phyloP scores from a whole-genome alignment of 2,888 invertebrate species.

The Cataglyphis albicans region DNA sequence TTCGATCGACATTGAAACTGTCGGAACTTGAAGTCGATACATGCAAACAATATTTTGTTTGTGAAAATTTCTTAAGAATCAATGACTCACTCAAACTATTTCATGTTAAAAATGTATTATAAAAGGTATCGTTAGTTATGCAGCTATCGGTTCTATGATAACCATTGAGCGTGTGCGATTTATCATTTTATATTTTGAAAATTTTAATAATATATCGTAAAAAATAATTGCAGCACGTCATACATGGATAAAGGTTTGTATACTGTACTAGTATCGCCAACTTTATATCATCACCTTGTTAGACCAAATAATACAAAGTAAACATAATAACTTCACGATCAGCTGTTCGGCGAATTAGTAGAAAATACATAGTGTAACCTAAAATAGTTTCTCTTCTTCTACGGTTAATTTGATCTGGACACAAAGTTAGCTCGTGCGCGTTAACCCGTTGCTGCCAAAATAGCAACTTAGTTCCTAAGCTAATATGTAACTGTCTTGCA shows the following conservation, averaged over 20 bases:
- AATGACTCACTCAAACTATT: neutral
- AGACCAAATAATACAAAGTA: constrained; percentile 52
- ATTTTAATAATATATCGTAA: neutral
- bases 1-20: constrained; percentile 28
- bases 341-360: constrained; percentile 48
- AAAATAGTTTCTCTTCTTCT: constrained; percentile 60
- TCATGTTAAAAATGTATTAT: neutral
- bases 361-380: constrained; percentile 51
- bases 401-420: constrained; percentile 61
- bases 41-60: neutral
- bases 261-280: constrained; percentile 8
- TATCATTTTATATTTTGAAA: neutral
- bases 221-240: constrained; percentile 10
- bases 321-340: constrained; percentile 33
- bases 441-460: constrained; percentile 65
- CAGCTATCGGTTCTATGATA: neutral
- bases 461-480: constrained; percentile 69
- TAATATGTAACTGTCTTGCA: constrained; percentile 67
- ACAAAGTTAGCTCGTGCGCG: constrained; percentile 59
- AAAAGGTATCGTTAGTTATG: neutral
- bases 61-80: neutral
- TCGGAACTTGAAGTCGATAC: neutral
- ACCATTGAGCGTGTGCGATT: neutral
- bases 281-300: constrained; percentile 48
- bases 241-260: neutral